These are phyloP conservation scores for Pachyseris speciosa DNA, from an alignment of 64 coral and sea anemone genomes.

Conservation along the genomic window DNA sequence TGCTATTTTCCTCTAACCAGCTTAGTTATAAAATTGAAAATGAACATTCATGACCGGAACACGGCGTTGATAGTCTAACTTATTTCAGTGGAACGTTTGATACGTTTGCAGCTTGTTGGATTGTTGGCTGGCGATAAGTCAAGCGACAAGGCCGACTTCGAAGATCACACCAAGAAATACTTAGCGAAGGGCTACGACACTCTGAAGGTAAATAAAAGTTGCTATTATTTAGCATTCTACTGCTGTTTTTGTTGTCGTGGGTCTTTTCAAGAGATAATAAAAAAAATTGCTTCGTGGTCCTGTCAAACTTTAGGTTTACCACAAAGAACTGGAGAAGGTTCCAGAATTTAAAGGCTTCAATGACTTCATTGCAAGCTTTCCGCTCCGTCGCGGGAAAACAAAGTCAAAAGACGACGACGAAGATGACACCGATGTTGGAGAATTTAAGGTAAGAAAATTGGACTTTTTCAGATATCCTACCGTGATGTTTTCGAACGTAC, in stretches of 20 bases:
- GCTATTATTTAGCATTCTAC: neutral
- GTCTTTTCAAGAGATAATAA: neutral
- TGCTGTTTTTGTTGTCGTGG: neutral
- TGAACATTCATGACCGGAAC: neutral
- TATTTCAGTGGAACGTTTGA: neutral
- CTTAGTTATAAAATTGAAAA: no score
- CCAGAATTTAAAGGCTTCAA: slow-evolving; percentile 85
- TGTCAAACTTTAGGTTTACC: slow-evolving; percentile 62
- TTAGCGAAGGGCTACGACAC: slow-evolving; percentile 49
- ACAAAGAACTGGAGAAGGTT: slow-evolving; percentile 84
- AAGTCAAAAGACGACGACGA: slow-evolving; percentile 85
- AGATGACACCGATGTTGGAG: slow-evolving; percentile 72
- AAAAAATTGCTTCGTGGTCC: neutral
- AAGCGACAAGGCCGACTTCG: slow-evolving; percentile 25
- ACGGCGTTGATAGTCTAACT: neutral
- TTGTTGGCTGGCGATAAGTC: slow-evolving; percentile 9
- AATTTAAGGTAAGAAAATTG: slow-evolving; percentile 78
- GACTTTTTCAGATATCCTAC: neutral
- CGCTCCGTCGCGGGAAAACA: slow-evolving; percentile 80
- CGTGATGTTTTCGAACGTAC: no score
- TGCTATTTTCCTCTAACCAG: no score
- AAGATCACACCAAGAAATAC: slow-evolving; percentile 62
- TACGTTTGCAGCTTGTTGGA: neutral
- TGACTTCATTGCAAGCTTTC: slow-evolving; percentile 90
- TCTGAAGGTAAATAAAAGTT: slow-evolving; percentile 47